Percentiles rank a stretch among this genome's conserved stretches.
Conservation (phyloP, 2,888 invertebrate genomes). For the Hypercompe scribonia region DNA sequence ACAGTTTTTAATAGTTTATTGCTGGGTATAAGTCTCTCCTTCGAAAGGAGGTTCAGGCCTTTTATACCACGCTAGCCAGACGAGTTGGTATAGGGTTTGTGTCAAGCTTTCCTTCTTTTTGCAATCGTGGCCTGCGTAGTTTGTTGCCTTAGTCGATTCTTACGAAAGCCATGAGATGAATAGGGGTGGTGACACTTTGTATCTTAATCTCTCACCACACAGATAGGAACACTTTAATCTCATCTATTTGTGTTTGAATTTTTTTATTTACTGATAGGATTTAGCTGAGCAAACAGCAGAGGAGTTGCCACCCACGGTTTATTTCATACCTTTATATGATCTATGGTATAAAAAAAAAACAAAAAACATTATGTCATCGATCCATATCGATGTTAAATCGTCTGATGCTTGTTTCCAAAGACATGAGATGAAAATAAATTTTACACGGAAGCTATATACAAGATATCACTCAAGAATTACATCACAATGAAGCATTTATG, state of each 20-base stretch:
- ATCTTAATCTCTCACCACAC: no score
- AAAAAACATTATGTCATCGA: background rate
- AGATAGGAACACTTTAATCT: background rate
- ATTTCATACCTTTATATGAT: background rate
- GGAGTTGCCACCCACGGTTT: background rate
- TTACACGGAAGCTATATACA: conserved; percentile 7
- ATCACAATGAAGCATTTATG: conserved; percentile 17
- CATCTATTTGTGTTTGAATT: background rate
- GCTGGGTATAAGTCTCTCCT: no score
- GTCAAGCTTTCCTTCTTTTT: no score
- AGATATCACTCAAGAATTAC: conserved; percentile 12
- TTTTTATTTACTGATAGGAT: background rate
- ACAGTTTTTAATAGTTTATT: no score
- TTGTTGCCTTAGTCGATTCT: no score
- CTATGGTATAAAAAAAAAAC: background rate
- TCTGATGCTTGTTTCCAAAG: background rate
- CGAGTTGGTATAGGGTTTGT: no score
- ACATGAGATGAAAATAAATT: background rate
- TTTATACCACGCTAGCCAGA: no score
- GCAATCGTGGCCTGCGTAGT: no score
- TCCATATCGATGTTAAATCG: background rate
- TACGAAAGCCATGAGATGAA: no score
- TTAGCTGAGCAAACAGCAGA: background rate
- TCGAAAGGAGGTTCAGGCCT: no score
- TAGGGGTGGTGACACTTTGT: no score